Base-by-base conservation (phyloP, 1,140 invertebrate genomes). In the Solenopsis invicta region DNA sequence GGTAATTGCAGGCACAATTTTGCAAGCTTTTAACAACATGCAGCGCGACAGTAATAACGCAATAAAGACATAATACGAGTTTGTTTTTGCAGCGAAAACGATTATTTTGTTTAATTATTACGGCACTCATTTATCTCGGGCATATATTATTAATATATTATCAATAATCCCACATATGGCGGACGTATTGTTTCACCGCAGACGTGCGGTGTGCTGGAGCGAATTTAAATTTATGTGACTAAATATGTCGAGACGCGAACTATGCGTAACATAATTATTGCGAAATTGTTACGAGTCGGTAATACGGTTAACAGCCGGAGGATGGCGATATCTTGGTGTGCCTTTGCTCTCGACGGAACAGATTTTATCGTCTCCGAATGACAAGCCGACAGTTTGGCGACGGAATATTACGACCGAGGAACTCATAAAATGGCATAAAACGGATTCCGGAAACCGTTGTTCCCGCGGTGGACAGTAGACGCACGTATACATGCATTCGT, bases 391-490 rank as follows among this genome's bases (percentile, higher is more conserved):
- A 66, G 59, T 54, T 85, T 41, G 59, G 29, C 48, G 74, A 41
- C 50, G 59, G 77, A 62, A 29, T 62, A 50, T 59, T 62, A 82
- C 62, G 85, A 67, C 29, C 78, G 50, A 52, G 34, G 59, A 76
- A 81, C 48, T 67, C 82, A 29, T 88, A 88, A 85, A 85, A 74
- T 61, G 80, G 21, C 75, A 82, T 74, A 88, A 89, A 89, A 85
- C 29, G 87, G 82, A 88, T 89, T 62, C 61, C 72, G 72, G n/a
- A 59, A 59, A 59, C 37, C 75, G 62, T 37, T 59, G 37, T 67
- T 56, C 67, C 50, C n/a, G 34, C 18, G 24, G n/a, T 66, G 29
- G 50, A 59, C 52, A 59, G 52, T 21, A 41, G 34, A 45, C 41
- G 54, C n/a, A 10, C 2, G 9, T 56, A 54, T 21, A 48, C 34